Conservation (phyloP, 2,113 vertebrate species). For the Saguinus midas region DNA sequence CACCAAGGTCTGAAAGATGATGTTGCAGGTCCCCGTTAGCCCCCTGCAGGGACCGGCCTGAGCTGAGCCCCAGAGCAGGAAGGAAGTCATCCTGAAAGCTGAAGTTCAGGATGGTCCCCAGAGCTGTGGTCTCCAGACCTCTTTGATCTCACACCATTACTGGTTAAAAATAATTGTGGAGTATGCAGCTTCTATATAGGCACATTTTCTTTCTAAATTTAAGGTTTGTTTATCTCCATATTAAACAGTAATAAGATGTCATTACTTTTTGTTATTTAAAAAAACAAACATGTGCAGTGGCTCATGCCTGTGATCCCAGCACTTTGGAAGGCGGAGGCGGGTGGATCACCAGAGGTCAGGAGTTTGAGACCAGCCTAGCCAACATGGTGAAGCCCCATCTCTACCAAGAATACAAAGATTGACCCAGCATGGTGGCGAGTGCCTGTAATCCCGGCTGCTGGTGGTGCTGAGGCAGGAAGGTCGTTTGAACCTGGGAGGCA, state of each 20-base stretch:
- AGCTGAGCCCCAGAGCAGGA: slow-evolving; percentile 49
- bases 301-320: no score
- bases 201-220: slow-evolving; percentile 25
- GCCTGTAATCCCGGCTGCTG: no score
- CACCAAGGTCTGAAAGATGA: not conserved
- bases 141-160: slow-evolving; percentile 61
- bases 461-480: no score
- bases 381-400: no score
- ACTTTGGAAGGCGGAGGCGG: no score
- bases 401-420: no score
- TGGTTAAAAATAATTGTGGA: slow-evolving; percentile 67
- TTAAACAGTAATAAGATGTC: not conserved
- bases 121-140: slow-evolving; percentile 3
- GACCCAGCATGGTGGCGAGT: no score
- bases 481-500: no score
- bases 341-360: no score
- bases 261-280: not conserved
- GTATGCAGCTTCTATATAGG: not conserved
- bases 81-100: slow-evolving; percentile 63
- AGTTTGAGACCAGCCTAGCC: no score
- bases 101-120: slow-evolving; percentile 41
- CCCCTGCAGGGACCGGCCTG: slow-evolving; percentile 13
- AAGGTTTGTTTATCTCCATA: not conserved
- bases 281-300: no score
- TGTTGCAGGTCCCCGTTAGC: not conserved